These are phyloP conservation scores for Peromyscus leucopus DNA, from an alignment of 2,113 vertebrate species.

Conservation along the genomic window DNA sequence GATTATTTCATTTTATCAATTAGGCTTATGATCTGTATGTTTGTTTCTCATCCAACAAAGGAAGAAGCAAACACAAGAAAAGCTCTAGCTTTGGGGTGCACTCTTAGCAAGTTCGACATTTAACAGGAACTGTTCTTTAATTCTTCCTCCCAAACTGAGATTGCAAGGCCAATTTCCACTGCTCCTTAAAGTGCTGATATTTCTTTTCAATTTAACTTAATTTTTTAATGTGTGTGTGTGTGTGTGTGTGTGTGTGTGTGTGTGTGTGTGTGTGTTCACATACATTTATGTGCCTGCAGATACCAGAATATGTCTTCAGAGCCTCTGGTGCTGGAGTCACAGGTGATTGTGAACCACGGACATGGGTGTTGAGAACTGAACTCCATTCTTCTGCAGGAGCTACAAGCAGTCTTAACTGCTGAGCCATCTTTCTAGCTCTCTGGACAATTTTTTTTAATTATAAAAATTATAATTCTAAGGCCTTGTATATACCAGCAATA, in stretches of 20 bases:
- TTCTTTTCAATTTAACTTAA: neutral
- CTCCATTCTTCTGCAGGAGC: neutral
- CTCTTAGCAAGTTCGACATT: neutral
- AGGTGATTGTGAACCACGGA: neutral
- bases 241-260: neutral
- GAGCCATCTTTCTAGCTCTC: neutral
- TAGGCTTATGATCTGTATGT: neutral
- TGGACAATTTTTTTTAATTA: too few species aligned
- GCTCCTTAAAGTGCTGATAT: neutral
- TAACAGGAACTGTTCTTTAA: neutral
- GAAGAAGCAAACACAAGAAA: neutral
- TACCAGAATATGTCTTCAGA: neutral
- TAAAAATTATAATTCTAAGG: neutral
- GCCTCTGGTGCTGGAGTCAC: neutral
- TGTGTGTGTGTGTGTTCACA: neutral
- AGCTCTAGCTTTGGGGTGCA: neutral
- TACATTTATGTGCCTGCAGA: neutral
- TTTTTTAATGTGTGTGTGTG: neutral
- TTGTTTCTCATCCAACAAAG: neutral
- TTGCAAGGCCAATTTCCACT: neutral
- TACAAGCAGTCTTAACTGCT: neutral
- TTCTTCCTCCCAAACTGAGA: neutral
- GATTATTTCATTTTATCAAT: neutral
- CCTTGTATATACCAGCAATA: neutral
- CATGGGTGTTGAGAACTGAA: too few species aligned